Conservation (phyloP, 1,140 invertebrate species). For the Acromyrmex charruanus region DNA sequence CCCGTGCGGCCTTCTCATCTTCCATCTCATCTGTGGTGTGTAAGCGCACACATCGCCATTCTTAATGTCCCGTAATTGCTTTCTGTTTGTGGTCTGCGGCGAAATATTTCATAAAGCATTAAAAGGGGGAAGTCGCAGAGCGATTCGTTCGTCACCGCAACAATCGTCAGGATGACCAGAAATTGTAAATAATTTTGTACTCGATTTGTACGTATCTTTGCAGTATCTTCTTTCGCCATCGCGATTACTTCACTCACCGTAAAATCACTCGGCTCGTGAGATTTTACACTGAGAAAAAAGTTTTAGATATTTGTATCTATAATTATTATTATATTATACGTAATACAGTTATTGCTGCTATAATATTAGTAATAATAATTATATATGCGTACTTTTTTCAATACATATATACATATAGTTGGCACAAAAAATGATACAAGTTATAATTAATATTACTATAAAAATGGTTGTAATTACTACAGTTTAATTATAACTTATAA, state of each 20-base stretch:
- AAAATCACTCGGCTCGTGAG: neutral
- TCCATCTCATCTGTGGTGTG: constrained; percentile 7
- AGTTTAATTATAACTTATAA: no score
- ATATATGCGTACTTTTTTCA: no score
- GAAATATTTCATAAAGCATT: constrained; percentile 77
- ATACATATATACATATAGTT: no score
- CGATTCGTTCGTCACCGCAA: constrained; percentile 39
- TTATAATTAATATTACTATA: no score
- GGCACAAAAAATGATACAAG: no score
- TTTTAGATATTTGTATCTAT: no score
- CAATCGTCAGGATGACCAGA: neutral
- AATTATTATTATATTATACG: no score
- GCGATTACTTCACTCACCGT: neutral
- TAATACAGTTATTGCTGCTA: no score
- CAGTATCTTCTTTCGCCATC: neutral
- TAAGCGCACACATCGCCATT: constrained; percentile 42
- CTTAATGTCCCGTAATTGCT: constrained; percentile 79
- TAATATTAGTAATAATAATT: no score
- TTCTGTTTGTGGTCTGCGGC: constrained; percentile 77
- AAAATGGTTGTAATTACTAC: no score
- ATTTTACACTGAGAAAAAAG: neutral
- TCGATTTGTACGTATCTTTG: neutral
- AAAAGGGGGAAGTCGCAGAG: constrained; percentile 54
- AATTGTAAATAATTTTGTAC: constrained; percentile 57
- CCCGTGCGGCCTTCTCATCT: constrained; percentile 57